phyloP scores from a whole-genome alignment of 2,888 invertebrate species.

The Nomada lathburiana region DNA sequence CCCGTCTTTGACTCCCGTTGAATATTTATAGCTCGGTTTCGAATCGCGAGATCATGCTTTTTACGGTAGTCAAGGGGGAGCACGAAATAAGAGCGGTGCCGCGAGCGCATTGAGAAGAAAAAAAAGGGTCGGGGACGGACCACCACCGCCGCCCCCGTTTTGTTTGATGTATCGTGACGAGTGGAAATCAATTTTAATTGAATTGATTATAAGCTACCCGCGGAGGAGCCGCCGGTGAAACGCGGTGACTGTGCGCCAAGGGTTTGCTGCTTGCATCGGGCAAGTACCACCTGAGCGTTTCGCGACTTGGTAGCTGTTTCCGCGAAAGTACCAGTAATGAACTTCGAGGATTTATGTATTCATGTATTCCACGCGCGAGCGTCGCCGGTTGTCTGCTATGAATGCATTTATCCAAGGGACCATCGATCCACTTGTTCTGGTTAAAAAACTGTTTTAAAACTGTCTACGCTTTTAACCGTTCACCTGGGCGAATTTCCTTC shows the following conservation, averaged over 20 bases:
- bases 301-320: conserved; percentile 2
- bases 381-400: conserved; percentile 20
- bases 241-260: neutral
- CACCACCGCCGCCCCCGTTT: conserved; percentile 17
- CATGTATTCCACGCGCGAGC: conserved; percentile 53
- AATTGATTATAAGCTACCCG: conserved; percentile 58
- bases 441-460: conserved; percentile 23
- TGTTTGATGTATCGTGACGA: conserved; percentile 65
- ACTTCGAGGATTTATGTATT: conserved; percentile 39
- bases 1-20: conserved; percentile 51
- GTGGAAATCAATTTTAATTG: conserved; percentile 69
- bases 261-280: neutral
- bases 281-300: conserved; percentile 11
- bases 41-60: conserved; percentile 67
- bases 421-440: conserved; percentile 49
- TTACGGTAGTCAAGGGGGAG: conserved; percentile 44
- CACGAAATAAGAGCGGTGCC: conserved; percentile 14
- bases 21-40: conserved; percentile 70
- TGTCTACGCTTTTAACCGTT: conserved; percentile 5
- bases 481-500: neutral
- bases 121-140: neutral
- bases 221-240: conserved; percentile 15
- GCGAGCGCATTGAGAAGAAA: conserved; percentile 34
- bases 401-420: conserved; percentile 44
- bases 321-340: conserved; percentile 33